Evolutionary conservation across 2,113 vertebrate species (phyloP), one percentile per base, ranked within the genome.

Genomic region (Natator depressus): DNA sequence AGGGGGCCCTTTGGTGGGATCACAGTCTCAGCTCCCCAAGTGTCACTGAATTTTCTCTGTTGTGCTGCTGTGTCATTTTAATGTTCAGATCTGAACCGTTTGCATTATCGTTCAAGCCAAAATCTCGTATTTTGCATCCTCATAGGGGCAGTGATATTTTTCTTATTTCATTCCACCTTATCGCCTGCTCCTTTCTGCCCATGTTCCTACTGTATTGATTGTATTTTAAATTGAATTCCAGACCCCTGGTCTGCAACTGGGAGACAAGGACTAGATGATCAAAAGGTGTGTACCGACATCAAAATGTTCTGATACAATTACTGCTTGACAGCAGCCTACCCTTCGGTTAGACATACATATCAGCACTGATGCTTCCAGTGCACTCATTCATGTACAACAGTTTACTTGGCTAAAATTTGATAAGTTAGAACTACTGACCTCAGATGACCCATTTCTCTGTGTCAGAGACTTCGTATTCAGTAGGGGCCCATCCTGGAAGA

Each of bases 161-260:
- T 89, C 82, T 91, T 12, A 3, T 92, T 88, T 93, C 54, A 51
- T 47, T 96, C 57, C 81, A 87, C 38, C 8, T 62, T 91, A 65
- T 88, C 0, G 0, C 7, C 19, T 87, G 42, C 4, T 59, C 69
- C 89, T 87, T 86, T 87, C 84, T 83, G 12, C 53, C 72, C 6
- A 2, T 49, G 22, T 85, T 96, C 83, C 12, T 54, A 59, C 50
- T 84, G 31, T 81, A 76, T 89, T 80, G 29, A 35, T 80, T n/a
- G 31, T 75, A 82, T 78, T 96, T 90, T 90, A 89, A 95, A 90
- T 89, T 91, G 84, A 93, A 96, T 96, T 91, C 24, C 88, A 85
- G 53, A 86, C 79, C 54, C 95, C 91, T 95, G 79, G 31, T 96
- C 86, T 90, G 50, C 82, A 90, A 84, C 2, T 78, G 20, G 89